Evolutionary conservation across 2,797 vertebrate species (phyloP), one percentile per base, ranked within the genome.

Genomic region (Anolis apletophallus): DNA sequence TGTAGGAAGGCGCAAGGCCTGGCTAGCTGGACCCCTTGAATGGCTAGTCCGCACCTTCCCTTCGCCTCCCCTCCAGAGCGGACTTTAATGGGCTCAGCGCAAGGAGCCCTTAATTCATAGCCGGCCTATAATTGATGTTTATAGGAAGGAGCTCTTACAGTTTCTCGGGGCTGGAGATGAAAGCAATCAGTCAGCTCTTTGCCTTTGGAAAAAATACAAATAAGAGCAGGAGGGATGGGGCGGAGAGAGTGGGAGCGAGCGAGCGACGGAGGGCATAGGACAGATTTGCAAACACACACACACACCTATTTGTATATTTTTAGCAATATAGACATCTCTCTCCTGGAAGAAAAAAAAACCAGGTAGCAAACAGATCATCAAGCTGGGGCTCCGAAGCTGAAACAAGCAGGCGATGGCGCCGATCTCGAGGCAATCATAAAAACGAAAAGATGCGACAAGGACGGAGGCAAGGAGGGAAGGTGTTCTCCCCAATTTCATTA

Each of bases 61-160:
- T 81, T 87, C 83, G 84, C 83, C 46, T 90, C 26, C 86, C 88
- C 82, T 91, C 87, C 81, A 87, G 93, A 96, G 93, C 87, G 93
- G 95, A 93, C 95, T 87, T 94, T 94, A 95, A 94, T 94, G 91
- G 61, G 87, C 88, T 91, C 69, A 17, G 93, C 88, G 93, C 91
- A 93, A 95, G 94, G 90, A 91, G 94, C 61, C 61, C 93, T 95
- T 94, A 95, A 96, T 97, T 97, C 96, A 96, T 95, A 95, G 95
- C 85, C 61, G 92, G 94, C 94, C 92, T 92, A 93, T 96, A 96
- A 96, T 95, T 96, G 95, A 96, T 96, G 96, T 97, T 96, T 95
- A 94, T 92, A 95, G 95, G 96, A 96, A 97, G 96, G 92, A 95
- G 95, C 95, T 97, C 95, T 96, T 93, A 94, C 94, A 94, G 94